Base-by-base conservation (phyloP, 1,140 invertebrate genomes). In the Drosophila oshimai region DNA sequence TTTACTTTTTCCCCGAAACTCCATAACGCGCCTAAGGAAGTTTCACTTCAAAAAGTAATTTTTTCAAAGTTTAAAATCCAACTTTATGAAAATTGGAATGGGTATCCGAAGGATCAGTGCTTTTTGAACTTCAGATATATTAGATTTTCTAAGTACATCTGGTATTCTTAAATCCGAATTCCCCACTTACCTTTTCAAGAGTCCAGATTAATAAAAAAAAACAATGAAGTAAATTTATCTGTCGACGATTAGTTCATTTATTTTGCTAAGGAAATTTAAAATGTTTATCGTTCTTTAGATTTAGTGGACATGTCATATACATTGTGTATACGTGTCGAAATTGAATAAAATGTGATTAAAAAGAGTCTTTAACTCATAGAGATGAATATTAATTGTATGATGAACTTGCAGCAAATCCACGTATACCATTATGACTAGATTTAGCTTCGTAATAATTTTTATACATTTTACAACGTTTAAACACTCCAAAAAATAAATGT, bases 401-500 rank as follows among this genome's bases (percentile, higher is more conserved):
- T 70, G 49, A 71, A 58, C n/a, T 57, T 47, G 51, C 22, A 39
- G 39, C 44, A 45, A 50, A 29, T 50, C 64, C 64, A 79, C 54
- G 70, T 71, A 60, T 65, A 74, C 53, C 65, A 58, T 67, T 64
- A 61, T 67, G 24, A 57, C 64, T 78, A 69, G 42, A 46, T 54
- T 77, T 61, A 62, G 31, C 65, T 70, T 37, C 29, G 13, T 57
- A 61, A 31, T 64, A 46, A 55, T 29, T 33, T 68, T 79, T 73
- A 37, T 84, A 86, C 70, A 79, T 72, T 55, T 70, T 81, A 80
- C 83, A 87, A 87, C 81, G 58, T 87, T 86, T 87, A 87, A 87
- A 87, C 81, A 87, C 76, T 87, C 81, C 81, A 87, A 87, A 87
- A 87, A 87, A 87, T 87, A 87, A 87, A 87, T 87, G 61, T 86